phyloP scores from a whole-genome alignment of 2,113 vertebrate genomes.

The Taxidea taxus region DNA sequence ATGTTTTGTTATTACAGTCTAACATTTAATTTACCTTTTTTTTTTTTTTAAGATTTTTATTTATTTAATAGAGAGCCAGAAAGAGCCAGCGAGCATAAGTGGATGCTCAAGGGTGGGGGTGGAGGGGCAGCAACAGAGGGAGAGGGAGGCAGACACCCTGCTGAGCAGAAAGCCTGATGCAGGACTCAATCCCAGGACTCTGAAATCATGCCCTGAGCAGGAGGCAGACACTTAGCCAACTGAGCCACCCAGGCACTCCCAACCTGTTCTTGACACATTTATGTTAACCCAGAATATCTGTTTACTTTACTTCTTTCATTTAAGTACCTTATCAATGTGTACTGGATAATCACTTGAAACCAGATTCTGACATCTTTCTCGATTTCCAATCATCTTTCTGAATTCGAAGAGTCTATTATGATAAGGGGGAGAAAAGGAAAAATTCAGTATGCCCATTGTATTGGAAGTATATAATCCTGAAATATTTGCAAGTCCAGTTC shows the following conservation, averaged over 20 bases:
- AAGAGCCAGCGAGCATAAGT: background rate
- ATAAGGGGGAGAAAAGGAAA: slow-evolving; percentile 70
- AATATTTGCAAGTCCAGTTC: slow-evolving; percentile 31
- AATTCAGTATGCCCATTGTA: background rate
- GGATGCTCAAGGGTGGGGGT: background rate
- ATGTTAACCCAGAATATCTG: slow-evolving; percentile 7
- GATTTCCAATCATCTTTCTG: slow-evolving; percentile 94
- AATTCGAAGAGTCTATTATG: slow-evolving; percentile 94
- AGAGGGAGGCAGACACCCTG: background rate
- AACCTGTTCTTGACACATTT: background rate
- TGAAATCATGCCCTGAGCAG: background rate
- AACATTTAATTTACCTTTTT: background rate
- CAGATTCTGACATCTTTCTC: slow-evolving; percentile 93
- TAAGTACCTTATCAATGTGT: slow-evolving; percentile 92
- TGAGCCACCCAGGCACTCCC: background rate
- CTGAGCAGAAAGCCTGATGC: background rate
- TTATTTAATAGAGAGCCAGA: background rate
- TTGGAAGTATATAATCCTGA: background rate
- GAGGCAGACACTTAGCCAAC: background rate
- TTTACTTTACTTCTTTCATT: slow-evolving; percentile 11
- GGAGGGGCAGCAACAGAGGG: background rate
- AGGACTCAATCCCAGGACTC: background rate
- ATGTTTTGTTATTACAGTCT: background rate
- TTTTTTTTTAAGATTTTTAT: background rate
- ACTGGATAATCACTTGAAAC: slow-evolving; percentile 96